Conservation (phyloP, 1,140 invertebrate species). For the Pemphigus obesinymphae region DNA sequence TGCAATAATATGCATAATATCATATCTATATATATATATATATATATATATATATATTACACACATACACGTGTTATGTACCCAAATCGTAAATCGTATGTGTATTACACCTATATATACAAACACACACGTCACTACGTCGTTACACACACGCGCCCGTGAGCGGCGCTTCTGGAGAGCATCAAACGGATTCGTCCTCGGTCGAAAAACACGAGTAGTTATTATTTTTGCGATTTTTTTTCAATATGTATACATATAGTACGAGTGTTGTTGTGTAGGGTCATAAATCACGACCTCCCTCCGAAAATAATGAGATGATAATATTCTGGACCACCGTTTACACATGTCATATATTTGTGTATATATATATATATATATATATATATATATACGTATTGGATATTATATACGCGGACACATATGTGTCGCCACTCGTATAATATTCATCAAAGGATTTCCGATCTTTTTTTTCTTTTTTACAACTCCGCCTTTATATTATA, state of each 20-base stretch:
- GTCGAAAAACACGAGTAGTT: not conserved
- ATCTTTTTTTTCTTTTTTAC: not conserved
- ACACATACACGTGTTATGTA: not conserved
- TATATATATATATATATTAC: not conserved
- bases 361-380: too few species aligned
- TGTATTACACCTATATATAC: too few species aligned
- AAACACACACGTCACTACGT: too few species aligned
- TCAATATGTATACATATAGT: not conserved
- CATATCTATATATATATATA: not conserved
- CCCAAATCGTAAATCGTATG: not conserved
- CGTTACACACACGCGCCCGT: not conserved
- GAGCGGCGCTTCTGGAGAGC: not conserved
- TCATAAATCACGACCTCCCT: not conserved
- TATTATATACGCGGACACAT: too few species aligned
- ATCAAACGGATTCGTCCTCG: not conserved
- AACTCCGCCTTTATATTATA: not conserved
- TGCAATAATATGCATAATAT: not conserved
- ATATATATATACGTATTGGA: too few species aligned
- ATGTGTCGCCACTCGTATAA: not conserved
- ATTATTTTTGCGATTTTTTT: not conserved
- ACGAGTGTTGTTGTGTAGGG: not conserved
- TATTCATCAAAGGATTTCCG: not conserved
- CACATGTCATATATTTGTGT: not conserved
- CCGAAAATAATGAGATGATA: not conserved
- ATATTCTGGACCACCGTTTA: constrained; percentile 5